Conservation (phyloP, 2,888 invertebrate species). For the Heliconius ethilla region DNA sequence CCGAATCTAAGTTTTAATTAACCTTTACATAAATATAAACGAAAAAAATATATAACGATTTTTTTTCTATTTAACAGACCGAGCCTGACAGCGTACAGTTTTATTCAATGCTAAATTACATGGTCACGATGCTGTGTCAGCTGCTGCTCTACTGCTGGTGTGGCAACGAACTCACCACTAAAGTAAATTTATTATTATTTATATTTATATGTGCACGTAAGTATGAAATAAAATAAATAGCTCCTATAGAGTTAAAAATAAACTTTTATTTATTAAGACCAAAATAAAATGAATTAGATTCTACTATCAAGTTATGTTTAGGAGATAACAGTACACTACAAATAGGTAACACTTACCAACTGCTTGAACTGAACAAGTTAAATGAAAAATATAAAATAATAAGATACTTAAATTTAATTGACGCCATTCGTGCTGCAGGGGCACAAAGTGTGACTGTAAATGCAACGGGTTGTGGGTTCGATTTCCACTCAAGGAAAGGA, state of each 20-base stretch:
- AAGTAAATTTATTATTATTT: conserved; percentile 51
- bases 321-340: not conserved
- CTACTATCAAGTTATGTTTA: not conserved
- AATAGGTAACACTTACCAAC: not conserved
- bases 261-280: not conserved
- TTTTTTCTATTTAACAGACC: conserved; percentile 51
- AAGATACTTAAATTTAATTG: no score
- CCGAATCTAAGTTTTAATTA: not conserved
- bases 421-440: no score
- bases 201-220: not conserved
- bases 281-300: not conserved
- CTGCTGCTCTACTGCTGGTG: conserved; percentile 80
- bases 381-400: no score
- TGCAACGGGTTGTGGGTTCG: no score
- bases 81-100: conserved; percentile 70
- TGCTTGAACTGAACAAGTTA: not conserved
- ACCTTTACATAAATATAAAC: not conserved
- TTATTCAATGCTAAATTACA: conserved; percentile 68
- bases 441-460: no score
- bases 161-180: conserved; percentile 74
- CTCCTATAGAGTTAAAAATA: no score
- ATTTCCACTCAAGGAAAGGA: no score
- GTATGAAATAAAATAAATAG: no score
- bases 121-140: conserved; percentile 79
- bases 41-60: not conserved